Conservation (phyloP, 2,113 vertebrate species). For the Meleagris gallopavo region DNA sequence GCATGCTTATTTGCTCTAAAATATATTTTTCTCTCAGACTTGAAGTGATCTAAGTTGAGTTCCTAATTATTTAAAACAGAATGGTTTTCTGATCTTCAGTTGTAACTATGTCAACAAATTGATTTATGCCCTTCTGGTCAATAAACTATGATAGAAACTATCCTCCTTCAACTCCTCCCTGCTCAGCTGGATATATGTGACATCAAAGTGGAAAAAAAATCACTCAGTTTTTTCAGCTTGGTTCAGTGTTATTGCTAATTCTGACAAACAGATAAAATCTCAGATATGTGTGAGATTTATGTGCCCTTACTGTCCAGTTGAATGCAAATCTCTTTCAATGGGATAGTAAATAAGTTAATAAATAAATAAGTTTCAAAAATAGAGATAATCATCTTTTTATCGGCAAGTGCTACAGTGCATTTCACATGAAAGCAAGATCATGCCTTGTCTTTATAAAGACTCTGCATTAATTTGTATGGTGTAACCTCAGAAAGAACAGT, state of each 20-base stretch:
- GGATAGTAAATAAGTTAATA: neutral
- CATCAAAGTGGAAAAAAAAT: neutral
- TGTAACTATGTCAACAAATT: neutral
- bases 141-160: neutral
- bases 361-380: neutral
- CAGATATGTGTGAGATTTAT: neutral
- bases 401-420: neutral
- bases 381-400: neutral
- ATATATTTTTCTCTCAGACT: neutral
- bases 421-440: neutral
- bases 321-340: neutral
- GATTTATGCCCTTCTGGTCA: neutral
- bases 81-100: neutral
- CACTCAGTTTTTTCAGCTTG: neutral
- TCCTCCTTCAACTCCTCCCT: neutral
- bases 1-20: neutral
- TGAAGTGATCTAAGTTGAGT: neutral
- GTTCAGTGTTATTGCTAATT: neutral
- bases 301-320: neutral
- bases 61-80: neutral
- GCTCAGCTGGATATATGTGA: neutral
- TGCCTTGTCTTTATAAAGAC: neutral
- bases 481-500: neutral
- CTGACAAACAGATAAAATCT: neutral
- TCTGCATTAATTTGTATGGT: fast-evolving